Conservation (phyloP, 53 echinoderm and acorn worm species). For the Holothuria leucospilota region DNA sequence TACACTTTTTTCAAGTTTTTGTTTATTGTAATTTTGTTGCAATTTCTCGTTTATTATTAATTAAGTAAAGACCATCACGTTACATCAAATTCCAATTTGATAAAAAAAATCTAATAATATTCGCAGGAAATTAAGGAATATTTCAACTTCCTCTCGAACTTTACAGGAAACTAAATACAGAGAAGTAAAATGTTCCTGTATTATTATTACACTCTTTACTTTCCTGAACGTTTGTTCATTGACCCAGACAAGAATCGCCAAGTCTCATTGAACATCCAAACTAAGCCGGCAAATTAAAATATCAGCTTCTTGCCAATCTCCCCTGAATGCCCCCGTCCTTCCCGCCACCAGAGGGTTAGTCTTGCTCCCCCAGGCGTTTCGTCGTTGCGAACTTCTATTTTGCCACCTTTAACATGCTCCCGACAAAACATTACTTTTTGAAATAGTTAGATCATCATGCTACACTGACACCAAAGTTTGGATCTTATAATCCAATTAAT, state of each 20-base stretch:
- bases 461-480: slow-evolving; percentile 27
- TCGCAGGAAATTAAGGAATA: too few species aligned
- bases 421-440: slow-evolving; percentile 45
- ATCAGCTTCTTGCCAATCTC: slow-evolving; percentile 22
- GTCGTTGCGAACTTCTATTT: slow-evolving; percentile 30
- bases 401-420: slow-evolving; percentile 44
- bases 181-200: too few species aligned
- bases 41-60: too few species aligned
- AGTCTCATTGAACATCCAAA: slow-evolving; percentile 23
- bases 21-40: too few species aligned
- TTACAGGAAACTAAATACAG: too few species aligned
- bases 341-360: slow-evolving; percentile 34
- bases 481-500: slow-evolving; percentile 49
- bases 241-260: slow-evolving; percentile 1
- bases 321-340: slow-evolving; percentile 19
- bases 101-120: too few species aligned
- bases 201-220: not conserved
- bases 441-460: slow-evolving; percentile 35
- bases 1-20: too few species aligned
- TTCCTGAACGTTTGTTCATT: slow-evolving; percentile 40
- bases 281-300: slow-evolving; percentile 30
- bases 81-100: too few species aligned
- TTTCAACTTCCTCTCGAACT: too few species aligned
- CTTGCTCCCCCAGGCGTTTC: slow-evolving; percentile 23
- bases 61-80: too few species aligned